phyloP scores from a whole-genome alignment of 2,888 invertebrate species.

The Rhaphigaster nebulosa region DNA sequence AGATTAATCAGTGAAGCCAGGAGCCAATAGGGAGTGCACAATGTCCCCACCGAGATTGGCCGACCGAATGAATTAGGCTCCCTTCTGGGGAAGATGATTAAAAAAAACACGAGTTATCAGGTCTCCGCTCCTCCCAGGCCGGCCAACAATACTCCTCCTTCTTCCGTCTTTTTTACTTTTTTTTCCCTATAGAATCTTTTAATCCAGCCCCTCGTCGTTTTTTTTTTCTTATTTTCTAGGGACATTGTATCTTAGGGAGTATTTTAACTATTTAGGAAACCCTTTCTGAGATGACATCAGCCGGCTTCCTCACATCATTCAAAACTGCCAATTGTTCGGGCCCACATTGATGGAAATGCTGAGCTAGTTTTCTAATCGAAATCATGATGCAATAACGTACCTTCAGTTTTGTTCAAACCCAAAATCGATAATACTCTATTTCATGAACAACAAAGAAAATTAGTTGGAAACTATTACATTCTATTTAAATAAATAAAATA shows the following conservation, averaged over 20 bases:
- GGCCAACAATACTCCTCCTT: constrained; percentile 58
- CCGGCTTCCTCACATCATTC: background rate
- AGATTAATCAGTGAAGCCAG: constrained; percentile 2
- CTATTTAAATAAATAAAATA: too few relatives aligned
- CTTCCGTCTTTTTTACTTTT: constrained; percentile 53
- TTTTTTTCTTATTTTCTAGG: constrained; percentile 5
- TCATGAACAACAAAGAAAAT: too few relatives aligned
- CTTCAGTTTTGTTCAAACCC: background rate
- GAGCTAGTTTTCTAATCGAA: background rate
- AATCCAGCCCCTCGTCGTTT: constrained; percentile 22
- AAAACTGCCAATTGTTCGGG: background rate
- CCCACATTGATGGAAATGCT: background rate
- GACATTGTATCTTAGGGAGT: constrained; percentile 23
- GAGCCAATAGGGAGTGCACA: constrained; percentile 19
- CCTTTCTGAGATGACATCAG: background rate
- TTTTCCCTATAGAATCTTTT: constrained; percentile 44
- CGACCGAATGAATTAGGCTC: constrained; percentile 54
- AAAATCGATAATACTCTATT: too few relatives aligned
- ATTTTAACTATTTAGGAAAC: constrained; percentile 46
- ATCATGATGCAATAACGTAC: background rate
- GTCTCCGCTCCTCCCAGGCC: constrained; percentile 47
- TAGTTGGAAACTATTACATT: too few relatives aligned
- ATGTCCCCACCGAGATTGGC: constrained; percentile 51
- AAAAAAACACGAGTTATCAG: constrained; percentile 59
- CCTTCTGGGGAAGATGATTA: constrained; percentile 55